Percentiles rank a stretch among this genome's conserved stretches.
Evolutionary conservation across 2,797 vertebrate genomes (phyloP).

Genomic region (Chloroceryle amazona): DNA sequence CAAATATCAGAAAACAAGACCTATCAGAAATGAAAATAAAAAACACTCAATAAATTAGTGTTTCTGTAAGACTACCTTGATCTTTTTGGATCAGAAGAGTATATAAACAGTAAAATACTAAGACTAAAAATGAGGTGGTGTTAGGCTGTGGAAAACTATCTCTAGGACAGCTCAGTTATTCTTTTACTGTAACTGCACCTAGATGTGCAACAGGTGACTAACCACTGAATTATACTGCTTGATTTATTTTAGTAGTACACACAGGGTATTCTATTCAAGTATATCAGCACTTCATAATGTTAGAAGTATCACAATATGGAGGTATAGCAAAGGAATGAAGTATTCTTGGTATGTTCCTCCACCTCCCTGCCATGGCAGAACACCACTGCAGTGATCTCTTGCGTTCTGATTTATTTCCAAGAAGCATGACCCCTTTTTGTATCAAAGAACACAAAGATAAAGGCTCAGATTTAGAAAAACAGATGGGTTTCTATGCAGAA

Average conservation of each 20-base stretch:
- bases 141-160: neutral
- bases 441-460: slow-evolving; percentile 34
- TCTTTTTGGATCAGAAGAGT: neutral
- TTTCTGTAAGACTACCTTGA: neutral
- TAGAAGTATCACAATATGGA: neutral
- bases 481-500: slow-evolving; percentile 47
- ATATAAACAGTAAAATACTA: neutral
- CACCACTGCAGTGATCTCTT: neutral
- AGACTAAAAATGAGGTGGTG: neutral
- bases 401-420: neutral
- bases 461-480: slow-evolving; percentile 57
- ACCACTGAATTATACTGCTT: neutral
- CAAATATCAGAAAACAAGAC: neutral
- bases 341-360: neutral
- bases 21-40: neutral
- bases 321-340: neutral
- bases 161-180: neutral
- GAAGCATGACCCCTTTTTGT: slow-evolving; percentile 6
- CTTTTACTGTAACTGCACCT: neutral
- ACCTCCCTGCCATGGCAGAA: neutral
- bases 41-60: neutral
- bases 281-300: neutral
- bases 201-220: neutral
- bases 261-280: neutral
- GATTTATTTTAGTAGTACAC: neutral